These are phyloP conservation scores for Mythimna lalbum DNA, from an alignment of 2,888 invertebrate species.

Conservation along the genomic window DNA sequence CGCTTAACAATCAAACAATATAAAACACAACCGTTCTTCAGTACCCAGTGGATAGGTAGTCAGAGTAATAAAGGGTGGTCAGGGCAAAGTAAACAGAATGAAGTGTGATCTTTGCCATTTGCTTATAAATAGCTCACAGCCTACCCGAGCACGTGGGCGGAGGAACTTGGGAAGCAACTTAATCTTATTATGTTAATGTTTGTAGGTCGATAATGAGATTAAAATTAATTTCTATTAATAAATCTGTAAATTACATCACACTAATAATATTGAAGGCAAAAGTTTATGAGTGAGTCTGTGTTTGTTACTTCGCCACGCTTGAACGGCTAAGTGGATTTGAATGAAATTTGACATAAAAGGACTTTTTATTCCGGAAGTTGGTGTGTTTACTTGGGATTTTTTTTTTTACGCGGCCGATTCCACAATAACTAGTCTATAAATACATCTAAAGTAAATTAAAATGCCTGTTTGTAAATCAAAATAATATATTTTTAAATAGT, in stretches of 20 bases:
- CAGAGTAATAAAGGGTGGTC: not conserved
- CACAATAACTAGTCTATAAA: too few relatives aligned
- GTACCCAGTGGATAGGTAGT: not conserved
- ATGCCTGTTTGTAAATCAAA: too few relatives aligned
- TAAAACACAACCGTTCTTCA: not conserved
- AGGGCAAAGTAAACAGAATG: not conserved
- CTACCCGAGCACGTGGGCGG: conserved; percentile 22
- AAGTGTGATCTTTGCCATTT: conserved; percentile 3
- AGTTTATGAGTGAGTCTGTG: too few relatives aligned
- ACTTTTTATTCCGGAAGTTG: too few relatives aligned
- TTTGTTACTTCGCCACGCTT: too few relatives aligned
- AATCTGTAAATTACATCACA: not conserved
- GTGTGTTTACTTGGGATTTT: too few relatives aligned
- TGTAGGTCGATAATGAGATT: not conserved
- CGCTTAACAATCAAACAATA: not conserved
- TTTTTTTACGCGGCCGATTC: too few relatives aligned
- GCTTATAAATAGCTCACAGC: conserved; percentile 5
- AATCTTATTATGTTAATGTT: not conserved
- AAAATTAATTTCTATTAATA: conserved; percentile 10
- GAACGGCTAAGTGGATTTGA: too few relatives aligned
- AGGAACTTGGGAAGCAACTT: not conserved
- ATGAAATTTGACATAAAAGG: too few relatives aligned
- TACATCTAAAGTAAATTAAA: too few relatives aligned
- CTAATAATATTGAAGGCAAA: too few relatives aligned
- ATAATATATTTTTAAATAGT: too few relatives aligned